Evolutionary conservation across 2,888 invertebrate species (phyloP).

Genomic region (Horisme vitalbata): DNA sequence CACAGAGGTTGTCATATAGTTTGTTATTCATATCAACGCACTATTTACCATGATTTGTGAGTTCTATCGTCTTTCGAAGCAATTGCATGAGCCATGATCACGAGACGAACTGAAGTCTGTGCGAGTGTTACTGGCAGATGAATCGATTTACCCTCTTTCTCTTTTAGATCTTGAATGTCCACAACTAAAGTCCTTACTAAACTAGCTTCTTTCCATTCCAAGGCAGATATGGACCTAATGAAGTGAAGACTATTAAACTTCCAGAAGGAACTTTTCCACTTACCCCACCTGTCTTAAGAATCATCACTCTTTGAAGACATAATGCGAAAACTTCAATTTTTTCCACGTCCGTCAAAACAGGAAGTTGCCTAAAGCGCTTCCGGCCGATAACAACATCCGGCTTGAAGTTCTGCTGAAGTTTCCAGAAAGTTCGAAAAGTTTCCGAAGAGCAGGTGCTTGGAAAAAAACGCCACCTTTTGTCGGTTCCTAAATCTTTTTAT

Average conservation of each 20-base stretch:
- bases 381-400: constrained; percentile 82
- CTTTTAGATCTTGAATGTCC: too few relatives aligned
- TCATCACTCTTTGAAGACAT: constrained; percentile 35
- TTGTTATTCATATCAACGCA: too few relatives aligned
- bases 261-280: constrained; percentile 32
- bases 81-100: too few relatives aligned
- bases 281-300: constrained; percentile 35
- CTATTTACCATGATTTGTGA: too few relatives aligned
- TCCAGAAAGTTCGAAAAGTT: constrained; percentile 47
- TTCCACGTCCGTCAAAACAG: constrained; percentile 76
- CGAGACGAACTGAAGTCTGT: too few relatives aligned
- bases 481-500: constrained; percentile 42
- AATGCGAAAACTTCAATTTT: constrained; percentile 46
- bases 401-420: constrained; percentile 61
- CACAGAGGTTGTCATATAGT: too few relatives aligned
- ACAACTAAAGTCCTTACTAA: background rate
- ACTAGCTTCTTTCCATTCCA: background rate
- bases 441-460: constrained; percentile 71
- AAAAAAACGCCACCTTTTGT: constrained; percentile 71
- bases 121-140: too few relatives aligned
- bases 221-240: background rate
- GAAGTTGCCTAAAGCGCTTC: constrained; percentile 81
- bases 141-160: too few relatives aligned
- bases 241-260: constrained; percentile 4
- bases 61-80: too few relatives aligned